Percentiles rank a stretch among this genome's conserved stretches.
These are phyloP conservation scores for Poeciliopsis turrubarensis DNA, from an alignment of 2,113 vertebrate genomes.

Conservation along the genomic window DNA sequence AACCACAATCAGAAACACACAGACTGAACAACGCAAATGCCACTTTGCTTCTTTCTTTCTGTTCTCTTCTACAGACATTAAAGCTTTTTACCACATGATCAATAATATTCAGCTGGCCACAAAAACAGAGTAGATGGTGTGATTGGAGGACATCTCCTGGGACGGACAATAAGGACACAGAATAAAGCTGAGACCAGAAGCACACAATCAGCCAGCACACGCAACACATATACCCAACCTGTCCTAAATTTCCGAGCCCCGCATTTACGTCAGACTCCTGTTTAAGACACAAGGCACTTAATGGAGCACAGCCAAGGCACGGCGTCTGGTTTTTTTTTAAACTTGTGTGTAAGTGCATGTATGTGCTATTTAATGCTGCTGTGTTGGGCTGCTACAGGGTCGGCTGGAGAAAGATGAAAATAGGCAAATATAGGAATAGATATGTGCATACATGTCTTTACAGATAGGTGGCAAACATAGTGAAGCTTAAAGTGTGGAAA, in stretches of 20 bases:
- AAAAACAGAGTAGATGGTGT: slow-evolving; percentile 57
- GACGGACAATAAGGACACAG: slow-evolving; percentile 74
- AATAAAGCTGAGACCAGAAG: slow-evolving; percentile 62
- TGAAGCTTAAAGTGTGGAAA: slow-evolving; percentile 44
- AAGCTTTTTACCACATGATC: slow-evolving; percentile 74
- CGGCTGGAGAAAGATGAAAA: slow-evolving; percentile 64
- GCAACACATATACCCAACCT: slow-evolving; percentile 41
- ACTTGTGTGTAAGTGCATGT: slow-evolving; percentile 23
- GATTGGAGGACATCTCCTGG: slow-evolving; percentile 48
- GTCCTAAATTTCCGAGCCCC: slow-evolving; percentile 56
- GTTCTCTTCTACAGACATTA: slow-evolving; percentile 59
- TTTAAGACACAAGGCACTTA: slow-evolving; percentile 68
- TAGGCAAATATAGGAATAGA: slow-evolving; percentile 47
- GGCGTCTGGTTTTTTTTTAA: slow-evolving; percentile 28
- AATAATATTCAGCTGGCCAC: slow-evolving; percentile 74
- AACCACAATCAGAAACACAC: slow-evolving; percentile 23
- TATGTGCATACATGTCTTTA: slow-evolving; percentile 23
- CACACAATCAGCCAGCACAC: slow-evolving; percentile 48
- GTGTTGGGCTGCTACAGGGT: slow-evolving; percentile 40
- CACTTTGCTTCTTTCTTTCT: slow-evolving; percentile 21
- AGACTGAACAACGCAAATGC: slow-evolving; percentile 32
- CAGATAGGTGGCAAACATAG: slow-evolving; percentile 44
- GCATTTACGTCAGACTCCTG: slow-evolving; percentile 71
- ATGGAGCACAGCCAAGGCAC: slow-evolving; percentile 71
- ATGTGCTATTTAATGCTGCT: slow-evolving; percentile 52